Evolutionary conservation across 2,888 invertebrate species (phyloP).

Genomic region (Lottia scabra): DNA sequence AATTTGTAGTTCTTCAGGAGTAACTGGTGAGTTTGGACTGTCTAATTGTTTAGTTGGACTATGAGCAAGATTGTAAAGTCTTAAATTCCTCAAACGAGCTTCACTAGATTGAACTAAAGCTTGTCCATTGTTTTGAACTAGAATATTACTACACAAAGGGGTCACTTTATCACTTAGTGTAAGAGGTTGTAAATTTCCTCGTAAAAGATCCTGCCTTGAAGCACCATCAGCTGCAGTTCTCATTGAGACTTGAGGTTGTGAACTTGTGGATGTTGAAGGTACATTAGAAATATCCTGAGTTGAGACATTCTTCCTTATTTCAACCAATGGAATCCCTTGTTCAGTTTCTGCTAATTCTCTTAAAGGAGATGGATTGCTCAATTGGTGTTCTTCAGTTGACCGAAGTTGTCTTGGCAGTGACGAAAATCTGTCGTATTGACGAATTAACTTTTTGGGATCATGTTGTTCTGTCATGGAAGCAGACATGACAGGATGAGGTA

Average conservation of each 20-base stretch:
- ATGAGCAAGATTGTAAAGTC: slow-evolving; percentile 16
- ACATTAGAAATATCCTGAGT: not conserved
- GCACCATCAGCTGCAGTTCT: slow-evolving; percentile 7
- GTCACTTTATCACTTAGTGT: not conserved
- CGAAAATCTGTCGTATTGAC: not conserved
- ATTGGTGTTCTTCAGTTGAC: not conserved
- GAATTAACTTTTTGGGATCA: not conserved
- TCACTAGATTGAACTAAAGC: not conserved
- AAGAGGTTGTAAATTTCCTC: not conserved
- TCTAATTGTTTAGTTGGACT: slow-evolving; percentile 16
- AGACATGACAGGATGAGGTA: not conserved
- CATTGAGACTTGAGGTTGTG: not conserved
- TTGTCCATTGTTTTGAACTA: not conserved
- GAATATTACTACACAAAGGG: not conserved
- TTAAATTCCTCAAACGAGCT: slow-evolving; percentile 8
- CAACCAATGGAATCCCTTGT: not conserved
- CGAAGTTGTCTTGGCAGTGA: not conserved
- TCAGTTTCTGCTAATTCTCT: not conserved
- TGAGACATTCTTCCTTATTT: not conserved
- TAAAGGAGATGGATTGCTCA: not conserved
- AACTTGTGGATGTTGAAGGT: not conserved
- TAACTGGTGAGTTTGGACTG: slow-evolving; percentile 22
- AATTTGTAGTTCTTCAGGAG: slow-evolving; percentile 23
- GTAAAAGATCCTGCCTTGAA: not conserved
- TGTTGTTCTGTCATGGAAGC: not conserved